Base-by-base conservation (phyloP, 2,113 vertebrate genomes). In the Larimichthys polyactis region DNA sequence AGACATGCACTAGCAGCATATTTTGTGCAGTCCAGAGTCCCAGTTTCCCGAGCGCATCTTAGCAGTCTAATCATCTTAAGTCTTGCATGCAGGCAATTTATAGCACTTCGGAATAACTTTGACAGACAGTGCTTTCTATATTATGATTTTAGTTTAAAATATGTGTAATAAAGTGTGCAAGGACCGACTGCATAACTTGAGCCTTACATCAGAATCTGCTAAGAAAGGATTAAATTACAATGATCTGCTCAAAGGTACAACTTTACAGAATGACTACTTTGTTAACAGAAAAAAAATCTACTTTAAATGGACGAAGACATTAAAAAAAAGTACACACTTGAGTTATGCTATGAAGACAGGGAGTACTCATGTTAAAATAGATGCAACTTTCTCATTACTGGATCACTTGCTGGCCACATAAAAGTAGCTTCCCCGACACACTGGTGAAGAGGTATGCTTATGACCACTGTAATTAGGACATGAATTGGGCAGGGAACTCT, bases 381-480 rank as follows among this genome's bases (percentile, higher is more conserved):
- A 70, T 17, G 12, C 54, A 48, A 44, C 29, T 46, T 80, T 66
- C 64, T 78, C 57, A 64, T 78, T 66, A 78, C 72, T 51, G 46
- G 75, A 57, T 79, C 32, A 79, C 60, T 83, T 64, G 22, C 29
- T 67, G 62, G 60, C 36, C 68, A 66, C 55, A 49, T 58, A 11
- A 85, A 62, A 64, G 52, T 14, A 48, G 40, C 57, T 44, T 83
- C 59, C 70, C 58, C 58, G 70, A 29, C 12, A 1, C 71, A 36
- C 57, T 72, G 65, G 27, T 82, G 72, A 62, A 49, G 58, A 67
- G 46, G 54, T 71, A 27, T 20, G 27, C 58, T 90, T 69, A 82
- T 75, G 78, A 79, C 80, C 77, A 48, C 81, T 66, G 79, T 90
- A 94, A 92, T 90, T 87, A 93, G 89, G 91, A 52, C 84, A 78